phyloP scores from a whole-genome alignment of 1,140 invertebrate species.

The Cydia splendana region DNA sequence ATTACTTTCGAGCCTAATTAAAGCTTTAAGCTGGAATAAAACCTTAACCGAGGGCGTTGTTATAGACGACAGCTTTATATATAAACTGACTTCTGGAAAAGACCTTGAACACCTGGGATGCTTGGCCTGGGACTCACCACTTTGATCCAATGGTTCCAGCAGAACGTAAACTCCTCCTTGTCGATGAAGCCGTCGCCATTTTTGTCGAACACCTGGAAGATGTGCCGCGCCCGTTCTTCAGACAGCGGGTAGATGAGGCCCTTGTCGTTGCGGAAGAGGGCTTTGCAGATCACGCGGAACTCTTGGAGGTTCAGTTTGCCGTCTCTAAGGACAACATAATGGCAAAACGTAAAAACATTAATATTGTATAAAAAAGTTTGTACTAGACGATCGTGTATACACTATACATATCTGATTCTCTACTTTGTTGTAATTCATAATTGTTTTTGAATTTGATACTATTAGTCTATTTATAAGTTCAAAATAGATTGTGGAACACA shows the following conservation, averaged over 20 bases:
- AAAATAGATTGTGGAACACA: too few relatives aligned
- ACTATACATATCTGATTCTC: too few relatives aligned
- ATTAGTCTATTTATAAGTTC: too few relatives aligned
- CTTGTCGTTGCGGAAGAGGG: slow-evolving; percentile 91
- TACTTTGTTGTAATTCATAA: too few relatives aligned
- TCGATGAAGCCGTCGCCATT: slow-evolving; percentile 90
- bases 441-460: too few relatives aligned
- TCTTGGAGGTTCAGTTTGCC: slow-evolving; percentile 88
- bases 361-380: too few relatives aligned
- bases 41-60: background rate
- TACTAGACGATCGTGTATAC: too few relatives aligned
- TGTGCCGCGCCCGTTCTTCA: slow-evolving; percentile 85
- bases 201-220: slow-evolving; percentile 89
- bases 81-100: slow-evolving; percentile 79
- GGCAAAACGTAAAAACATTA: too few relatives aligned
- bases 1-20: too few relatives aligned
- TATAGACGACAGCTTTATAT: background rate
- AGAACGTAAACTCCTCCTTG: slow-evolving; percentile 89
- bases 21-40: too few relatives aligned
- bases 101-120: background rate
- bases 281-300: slow-evolving; percentile 90
- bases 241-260: slow-evolving; percentile 91
- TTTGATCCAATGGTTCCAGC: slow-evolving; percentile 93
- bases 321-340: slow-evolving; percentile 81
- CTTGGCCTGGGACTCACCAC: slow-evolving; percentile 79